A percentile compares a stretch with the other conserved stretches of the same genome.
Evolutionary conservation across 64 coral and sea anemone genomes (phyloP).

Genomic region (Pocillopora verrucosa): DNA sequence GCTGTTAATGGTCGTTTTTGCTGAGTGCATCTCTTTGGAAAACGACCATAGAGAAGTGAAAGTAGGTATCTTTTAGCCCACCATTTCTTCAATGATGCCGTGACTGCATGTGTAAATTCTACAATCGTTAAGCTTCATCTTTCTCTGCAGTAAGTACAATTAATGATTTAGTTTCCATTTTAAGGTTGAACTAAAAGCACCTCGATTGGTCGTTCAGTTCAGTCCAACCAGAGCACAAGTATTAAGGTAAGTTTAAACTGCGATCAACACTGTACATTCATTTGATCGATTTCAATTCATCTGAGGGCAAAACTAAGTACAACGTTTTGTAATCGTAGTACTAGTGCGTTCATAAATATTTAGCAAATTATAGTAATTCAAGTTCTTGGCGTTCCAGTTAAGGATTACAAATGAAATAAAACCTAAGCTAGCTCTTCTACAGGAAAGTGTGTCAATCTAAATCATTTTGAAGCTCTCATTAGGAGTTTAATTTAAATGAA

Average conservation of each 20-base stretch:
- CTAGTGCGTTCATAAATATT: constrained; percentile 40
- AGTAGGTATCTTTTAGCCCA: too few species aligned
- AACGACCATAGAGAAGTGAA: too few species aligned
- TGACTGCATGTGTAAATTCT: constrained; percentile 26
- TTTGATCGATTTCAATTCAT: background rate
- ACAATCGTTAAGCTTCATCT: constrained; percentile 11
- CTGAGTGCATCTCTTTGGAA: background rate
- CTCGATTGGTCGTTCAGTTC: background rate
- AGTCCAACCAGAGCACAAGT: background rate
- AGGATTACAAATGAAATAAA: background rate
- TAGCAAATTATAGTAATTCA: constrained; percentile 22
- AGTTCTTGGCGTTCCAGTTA: background rate
- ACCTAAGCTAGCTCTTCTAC: background rate
- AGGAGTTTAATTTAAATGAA: background rate
- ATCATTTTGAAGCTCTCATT: background rate
- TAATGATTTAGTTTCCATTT: constrained; percentile 40
- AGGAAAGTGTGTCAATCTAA: background rate
- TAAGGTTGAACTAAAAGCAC: background rate
- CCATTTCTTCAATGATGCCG: background rate
- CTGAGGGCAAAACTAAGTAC: background rate
- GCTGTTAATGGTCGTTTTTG: background rate
- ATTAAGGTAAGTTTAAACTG: background rate
- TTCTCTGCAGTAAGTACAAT: constrained; percentile 28
- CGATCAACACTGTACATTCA: background rate
- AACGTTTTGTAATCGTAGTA: constrained; percentile 28